Evolutionary conservation across 2,113 vertebrate species (phyloP).

Genomic region (Scomber japonicus): DNA sequence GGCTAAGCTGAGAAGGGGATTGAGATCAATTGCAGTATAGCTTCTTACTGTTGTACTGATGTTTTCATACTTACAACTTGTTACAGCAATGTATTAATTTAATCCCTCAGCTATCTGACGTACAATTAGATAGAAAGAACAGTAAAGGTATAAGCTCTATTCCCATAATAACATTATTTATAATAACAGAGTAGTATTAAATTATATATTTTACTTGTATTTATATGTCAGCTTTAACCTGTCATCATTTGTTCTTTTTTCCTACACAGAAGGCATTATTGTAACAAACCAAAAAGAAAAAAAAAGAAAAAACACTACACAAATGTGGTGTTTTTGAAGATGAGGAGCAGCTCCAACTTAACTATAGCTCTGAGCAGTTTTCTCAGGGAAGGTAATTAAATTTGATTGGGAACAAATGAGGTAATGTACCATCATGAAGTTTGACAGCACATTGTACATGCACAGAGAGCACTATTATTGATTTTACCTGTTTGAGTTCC

Average conservation of each 20-base stretch:
- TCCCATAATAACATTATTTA: slow-evolving; percentile 45
- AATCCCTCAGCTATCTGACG: slow-evolving; percentile 86
- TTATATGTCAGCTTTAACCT: too few relatives aligned
- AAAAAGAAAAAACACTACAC: neutral
- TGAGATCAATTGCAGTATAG: neutral
- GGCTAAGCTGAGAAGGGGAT: neutral
- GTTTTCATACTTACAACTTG: neutral
- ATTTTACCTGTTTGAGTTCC: slow-evolving; percentile 63
- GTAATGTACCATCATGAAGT: slow-evolving; percentile 32
- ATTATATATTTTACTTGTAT: neutral
- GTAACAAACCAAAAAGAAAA: neutral
- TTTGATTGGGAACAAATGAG: slow-evolving; percentile 54
- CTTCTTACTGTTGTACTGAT: neutral
- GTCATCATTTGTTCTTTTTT: too few relatives aligned
- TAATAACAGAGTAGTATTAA: slow-evolving; percentile 2
- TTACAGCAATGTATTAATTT: slow-evolving; percentile 90
- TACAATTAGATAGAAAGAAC: slow-evolving; percentile 87
- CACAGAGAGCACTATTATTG: slow-evolving; percentile 43
- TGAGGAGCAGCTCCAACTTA: neutral
- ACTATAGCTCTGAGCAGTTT: neutral
- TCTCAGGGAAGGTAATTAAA: slow-evolving; percentile 44
- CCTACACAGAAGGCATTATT: too few relatives aligned
- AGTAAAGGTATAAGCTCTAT: slow-evolving; percentile 81
- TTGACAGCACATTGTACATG: slow-evolving; percentile 53
- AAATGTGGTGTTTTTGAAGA: neutral